Conservation (phyloP, 2,113 vertebrate species). For the Grammomys surdaster region DNA sequence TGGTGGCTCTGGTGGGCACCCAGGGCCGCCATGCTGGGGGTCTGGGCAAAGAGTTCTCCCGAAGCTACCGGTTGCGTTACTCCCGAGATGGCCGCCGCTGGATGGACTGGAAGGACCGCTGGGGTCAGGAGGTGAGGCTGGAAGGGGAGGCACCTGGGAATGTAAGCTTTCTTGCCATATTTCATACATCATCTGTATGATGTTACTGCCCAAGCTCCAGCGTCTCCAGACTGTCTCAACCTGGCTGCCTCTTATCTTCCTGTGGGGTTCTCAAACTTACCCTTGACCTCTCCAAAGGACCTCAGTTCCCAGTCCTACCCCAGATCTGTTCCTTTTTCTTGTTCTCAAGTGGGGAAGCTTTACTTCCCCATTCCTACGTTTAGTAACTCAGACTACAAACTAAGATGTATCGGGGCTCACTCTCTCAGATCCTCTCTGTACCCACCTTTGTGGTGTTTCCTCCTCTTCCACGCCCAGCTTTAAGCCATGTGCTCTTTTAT, state of each 20-base stretch:
- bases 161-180: background rate
- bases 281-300: background rate
- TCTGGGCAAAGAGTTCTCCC: constrained; percentile 95
- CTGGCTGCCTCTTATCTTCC: background rate
- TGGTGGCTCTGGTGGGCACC: constrained; percentile 94
- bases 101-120: constrained; percentile 94
- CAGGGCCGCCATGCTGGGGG: constrained; percentile 96
- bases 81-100: constrained; percentile 93
- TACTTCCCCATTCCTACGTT: background rate
- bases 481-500: background rate
- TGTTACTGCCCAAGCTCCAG: background rate
- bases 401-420: background rate
- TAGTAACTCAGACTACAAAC: background rate
- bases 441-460: background rate
- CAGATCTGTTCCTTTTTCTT: background rate
- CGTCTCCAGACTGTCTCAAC: background rate
- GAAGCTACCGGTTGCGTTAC: constrained; percentile 92
- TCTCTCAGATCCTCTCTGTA: background rate
- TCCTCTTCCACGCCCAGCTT: background rate
- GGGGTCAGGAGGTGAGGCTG: constrained; percentile 90
- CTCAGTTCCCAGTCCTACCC: background rate
- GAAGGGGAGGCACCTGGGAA: background rate
- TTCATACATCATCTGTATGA: background rate
- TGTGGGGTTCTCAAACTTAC: background rate
- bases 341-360: background rate